Percentiles rank a stretch among this genome's conserved stretches.
phyloP scores from a whole-genome alignment of 2,888 invertebrate genomes.

The Gryllus longicercus region DNA sequence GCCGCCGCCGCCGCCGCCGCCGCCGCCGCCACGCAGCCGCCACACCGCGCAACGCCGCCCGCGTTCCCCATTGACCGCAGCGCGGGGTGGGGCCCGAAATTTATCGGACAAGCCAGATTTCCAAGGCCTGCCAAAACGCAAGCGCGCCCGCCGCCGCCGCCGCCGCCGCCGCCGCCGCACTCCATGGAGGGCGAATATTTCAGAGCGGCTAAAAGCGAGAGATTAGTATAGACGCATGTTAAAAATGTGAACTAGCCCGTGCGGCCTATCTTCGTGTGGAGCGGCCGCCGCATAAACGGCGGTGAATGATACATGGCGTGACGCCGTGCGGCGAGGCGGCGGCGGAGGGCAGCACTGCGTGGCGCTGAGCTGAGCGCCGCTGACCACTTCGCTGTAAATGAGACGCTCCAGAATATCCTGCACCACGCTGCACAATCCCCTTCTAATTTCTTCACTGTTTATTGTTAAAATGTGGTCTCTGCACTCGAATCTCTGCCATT shows the following conservation, averaged over 20 bases:
- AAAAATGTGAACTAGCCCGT: neutral
- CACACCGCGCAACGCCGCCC: neutral
- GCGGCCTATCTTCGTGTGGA: neutral
- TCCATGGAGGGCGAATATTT: neutral
- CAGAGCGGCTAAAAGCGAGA: neutral
- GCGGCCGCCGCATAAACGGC: too few species aligned
- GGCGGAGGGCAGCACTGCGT: too few species aligned
- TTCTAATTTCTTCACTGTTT: too few species aligned
- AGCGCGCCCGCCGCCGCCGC: neutral
- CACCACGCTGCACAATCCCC: too few species aligned
- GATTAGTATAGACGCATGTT: neutral
- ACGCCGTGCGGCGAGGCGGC: too few species aligned
- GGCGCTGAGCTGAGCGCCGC: too few species aligned
- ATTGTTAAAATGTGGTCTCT: too few species aligned
- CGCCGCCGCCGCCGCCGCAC: neutral
- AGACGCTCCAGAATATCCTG: too few species aligned
- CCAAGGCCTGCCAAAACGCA: neutral
- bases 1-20: too few species aligned
- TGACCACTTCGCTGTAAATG: too few species aligned
- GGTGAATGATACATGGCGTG: too few species aligned
- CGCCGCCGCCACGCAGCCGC: neutral
- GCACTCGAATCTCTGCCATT: too few species aligned
- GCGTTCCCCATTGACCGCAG: neutral
- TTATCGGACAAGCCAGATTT: slow-evolving; percentile 3
- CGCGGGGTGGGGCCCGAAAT: neutral